Evolutionary conservation across 2,113 vertebrate species (phyloP).

Genomic region (Trogon melanurus): DNA sequence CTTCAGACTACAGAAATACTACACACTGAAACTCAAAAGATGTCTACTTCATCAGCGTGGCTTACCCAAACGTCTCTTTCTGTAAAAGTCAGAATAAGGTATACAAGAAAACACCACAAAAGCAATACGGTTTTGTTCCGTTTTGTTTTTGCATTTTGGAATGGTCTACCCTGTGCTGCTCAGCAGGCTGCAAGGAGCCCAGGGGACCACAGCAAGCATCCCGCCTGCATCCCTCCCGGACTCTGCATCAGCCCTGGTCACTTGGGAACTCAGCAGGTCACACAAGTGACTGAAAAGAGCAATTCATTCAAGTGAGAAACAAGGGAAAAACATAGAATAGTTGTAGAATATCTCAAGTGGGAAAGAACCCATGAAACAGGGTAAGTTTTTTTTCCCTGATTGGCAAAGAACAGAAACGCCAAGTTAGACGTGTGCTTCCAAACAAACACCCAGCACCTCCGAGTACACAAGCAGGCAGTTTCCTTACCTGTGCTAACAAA

Average conservation of each 20-base stretch:
- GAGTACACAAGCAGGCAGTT: background rate
- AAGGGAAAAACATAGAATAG: background rate
- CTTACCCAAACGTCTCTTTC: background rate
- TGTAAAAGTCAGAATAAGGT: background rate
- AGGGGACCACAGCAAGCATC: background rate
- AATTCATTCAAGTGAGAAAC: background rate
- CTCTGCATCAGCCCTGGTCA: too few species aligned
- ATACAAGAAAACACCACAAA: background rate
- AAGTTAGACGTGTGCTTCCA: background rate
- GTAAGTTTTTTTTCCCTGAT: background rate
- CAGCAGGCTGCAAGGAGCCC: background rate
- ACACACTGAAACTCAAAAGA: background rate
- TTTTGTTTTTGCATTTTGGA: background rate
- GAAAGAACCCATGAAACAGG: background rate
- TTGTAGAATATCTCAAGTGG: background rate
- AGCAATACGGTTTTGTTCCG: background rate
- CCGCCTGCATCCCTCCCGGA: background rate
- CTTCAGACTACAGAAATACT: background rate
- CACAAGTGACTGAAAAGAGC: background rate
- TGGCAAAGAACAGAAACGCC: background rate
- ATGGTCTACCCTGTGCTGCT: background rate
- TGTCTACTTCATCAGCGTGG: background rate
- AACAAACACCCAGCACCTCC: background rate
- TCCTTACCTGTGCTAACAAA: background rate
- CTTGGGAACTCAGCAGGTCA: too few species aligned